Base-by-base conservation (phyloP, 2,113 vertebrate genomes). In the Microcebus griseorufus region DNA sequence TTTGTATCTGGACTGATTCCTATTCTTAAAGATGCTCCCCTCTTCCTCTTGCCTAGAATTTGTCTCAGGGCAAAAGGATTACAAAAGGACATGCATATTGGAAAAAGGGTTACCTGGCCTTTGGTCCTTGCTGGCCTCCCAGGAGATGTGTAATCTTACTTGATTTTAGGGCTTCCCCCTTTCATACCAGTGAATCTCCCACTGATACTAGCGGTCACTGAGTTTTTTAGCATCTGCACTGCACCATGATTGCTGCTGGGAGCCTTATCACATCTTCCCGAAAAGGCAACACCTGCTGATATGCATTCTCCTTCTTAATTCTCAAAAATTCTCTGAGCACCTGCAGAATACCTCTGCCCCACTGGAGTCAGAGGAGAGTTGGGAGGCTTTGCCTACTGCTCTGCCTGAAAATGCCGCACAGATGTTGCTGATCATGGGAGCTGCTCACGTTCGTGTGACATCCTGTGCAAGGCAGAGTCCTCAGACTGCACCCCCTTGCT, bases 171-270 rank as follows among this genome's bases (percentile, higher is more conserved):
- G 6, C 18, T 88, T 79, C 8, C 32, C 65, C 39, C 34, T 81
- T 12, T 2, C 67, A 65, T 10, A 42, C 72, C 16, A 18, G 27
- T 37, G 1, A 17, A n/a, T 51, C 14, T 42, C 27, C 55, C 25
- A 25, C 16, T 45, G 29, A 5, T 2, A 0, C 0, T 27, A 53
- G 72, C 9, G 2, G 1, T 37, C 32, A 42, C 27, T 10, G 10
- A 11, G 8, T 42, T 22, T 81, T 37, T 81, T 7, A 18, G 9
- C 42, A 20, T n/a, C 20, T 16, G 9, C 13, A 10, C 34, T 0
- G 3, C 0, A 9, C 22, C 23, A 5, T 17, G 32, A 60, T 37
- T 58, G 39, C 39, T 51, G 2, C 5, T 23, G 5, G 37, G 14
- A 80, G 9, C 27, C 42, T 22, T n/a, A 9, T 27, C 20, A 32